Percentiles rank a stretch among this genome's conserved stretches.
These are phyloP conservation scores for Leguminivora glycinivorella DNA, from an alignment of 1,140 invertebrate genomes.

Conservation along the genomic window DNA sequence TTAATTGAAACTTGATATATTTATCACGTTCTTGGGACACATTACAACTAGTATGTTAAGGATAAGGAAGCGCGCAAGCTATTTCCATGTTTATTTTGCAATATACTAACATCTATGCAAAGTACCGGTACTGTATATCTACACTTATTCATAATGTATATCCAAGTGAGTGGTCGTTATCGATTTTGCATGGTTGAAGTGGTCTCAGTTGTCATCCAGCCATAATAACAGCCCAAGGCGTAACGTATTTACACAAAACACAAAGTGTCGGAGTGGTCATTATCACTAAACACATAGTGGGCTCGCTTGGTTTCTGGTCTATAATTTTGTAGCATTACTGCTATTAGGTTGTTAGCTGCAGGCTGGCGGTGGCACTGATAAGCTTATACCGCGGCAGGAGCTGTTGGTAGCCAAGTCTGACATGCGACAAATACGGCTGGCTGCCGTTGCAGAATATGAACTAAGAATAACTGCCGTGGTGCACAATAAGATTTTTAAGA, in stretches of 20 bases:
- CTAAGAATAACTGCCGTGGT: not conserved
- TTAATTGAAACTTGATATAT: not conserved
- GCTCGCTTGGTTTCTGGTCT: constrained; percentile 1
- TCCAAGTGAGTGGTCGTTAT: constrained; percentile 11
- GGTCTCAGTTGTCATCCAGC: constrained; percentile 6
- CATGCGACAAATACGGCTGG: not conserved
- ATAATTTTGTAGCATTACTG: constrained; percentile 31
- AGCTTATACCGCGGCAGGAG: not conserved
- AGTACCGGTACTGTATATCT: not conserved
- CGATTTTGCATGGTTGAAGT: constrained; percentile 7
- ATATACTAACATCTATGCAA: no score
- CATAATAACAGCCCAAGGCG: not conserved
- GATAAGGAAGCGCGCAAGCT: no score
- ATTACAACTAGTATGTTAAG: not conserved
- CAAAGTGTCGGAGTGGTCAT: constrained; percentile 22
- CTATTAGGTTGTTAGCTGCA: constrained; percentile 30
- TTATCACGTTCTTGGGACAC: not conserved
- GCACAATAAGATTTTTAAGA: not conserved
- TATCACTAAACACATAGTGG: constrained; percentile 19
- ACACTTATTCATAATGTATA: constrained; percentile 5
- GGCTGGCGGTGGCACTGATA: constrained; percentile 9
- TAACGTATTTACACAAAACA: constrained; percentile 27
- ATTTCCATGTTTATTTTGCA: no score
- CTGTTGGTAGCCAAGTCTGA: not conserved
- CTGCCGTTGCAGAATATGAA: not conserved